Conservation (phyloP, 2,797 vertebrate genomes). For the Phyllotis vaccarum region DNA sequence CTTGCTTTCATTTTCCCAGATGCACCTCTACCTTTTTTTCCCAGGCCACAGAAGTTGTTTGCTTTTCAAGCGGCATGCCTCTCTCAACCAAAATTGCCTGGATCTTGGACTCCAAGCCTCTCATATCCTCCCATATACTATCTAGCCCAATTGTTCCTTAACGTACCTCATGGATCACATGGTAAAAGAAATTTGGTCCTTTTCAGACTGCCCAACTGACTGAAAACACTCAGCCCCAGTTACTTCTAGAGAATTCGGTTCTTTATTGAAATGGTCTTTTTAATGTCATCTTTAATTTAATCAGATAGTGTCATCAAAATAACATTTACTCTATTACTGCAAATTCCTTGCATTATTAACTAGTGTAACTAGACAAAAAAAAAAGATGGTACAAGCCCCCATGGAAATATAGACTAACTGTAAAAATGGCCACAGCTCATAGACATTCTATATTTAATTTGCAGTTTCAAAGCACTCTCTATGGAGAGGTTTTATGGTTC, state of each 20-base stretch:
- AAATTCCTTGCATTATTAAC: conserved; percentile 91
- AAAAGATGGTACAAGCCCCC: conserved; percentile 84
- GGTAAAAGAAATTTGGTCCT: conserved; percentile 73
- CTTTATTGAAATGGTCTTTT: conserved; percentile 87
- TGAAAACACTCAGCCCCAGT: conserved; percentile 75
- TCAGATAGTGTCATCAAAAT: conserved; percentile 89
- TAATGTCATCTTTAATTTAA: conserved; percentile 90
- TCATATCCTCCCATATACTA: conserved; percentile 58
- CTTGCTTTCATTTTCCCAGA: conserved; percentile 67
- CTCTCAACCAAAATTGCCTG: conserved; percentile 67
- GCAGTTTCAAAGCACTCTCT: conserved; percentile 88
- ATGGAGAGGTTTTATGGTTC: conserved; percentile 88
- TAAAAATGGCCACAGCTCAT: conserved; percentile 89
- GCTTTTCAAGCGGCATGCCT: not conserved
- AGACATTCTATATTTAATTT: conserved; percentile 90
- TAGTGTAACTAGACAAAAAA: conserved; percentile 86
- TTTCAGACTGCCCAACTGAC: conserved; percentile 73
- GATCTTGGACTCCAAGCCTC: conserved; percentile 27
- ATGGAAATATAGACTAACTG: conserved; percentile 88
- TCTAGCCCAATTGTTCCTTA: conserved; percentile 74
- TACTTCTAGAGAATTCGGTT: conserved; percentile 84
- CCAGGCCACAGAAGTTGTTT: conserved; percentile 49
- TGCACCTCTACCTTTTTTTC: conserved; percentile 42
- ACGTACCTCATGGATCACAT: conserved; percentile 70
- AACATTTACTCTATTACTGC: conserved; percentile 89